These are phyloP conservation scores for Hipparchia semele DNA, from an alignment of 2,888 invertebrate species.

Conservation along the genomic window DNA sequence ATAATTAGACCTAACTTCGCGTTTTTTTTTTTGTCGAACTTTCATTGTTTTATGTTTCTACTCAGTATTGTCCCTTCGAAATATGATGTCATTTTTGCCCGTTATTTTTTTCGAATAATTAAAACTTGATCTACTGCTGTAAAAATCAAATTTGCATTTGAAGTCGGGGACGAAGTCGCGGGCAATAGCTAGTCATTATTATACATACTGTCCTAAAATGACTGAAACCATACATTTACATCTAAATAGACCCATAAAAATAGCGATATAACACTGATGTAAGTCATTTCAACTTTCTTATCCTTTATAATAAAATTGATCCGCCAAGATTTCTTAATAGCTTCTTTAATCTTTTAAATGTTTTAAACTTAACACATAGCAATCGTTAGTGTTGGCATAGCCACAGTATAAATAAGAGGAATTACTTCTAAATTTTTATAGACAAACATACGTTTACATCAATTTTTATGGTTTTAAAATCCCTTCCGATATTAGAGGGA, in stretches of 20 bases:
- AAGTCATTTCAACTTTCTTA: not conserved
- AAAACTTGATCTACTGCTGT: too few relatives aligned
- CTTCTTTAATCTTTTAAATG: slow-evolving; percentile 16
- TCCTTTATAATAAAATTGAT: slow-evolving; percentile 10
- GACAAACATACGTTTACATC: slow-evolving; percentile 32
- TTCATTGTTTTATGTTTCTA: too few relatives aligned
- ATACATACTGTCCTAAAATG: not conserved
- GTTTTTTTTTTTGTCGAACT: too few relatives aligned
- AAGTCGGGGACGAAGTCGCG: too few relatives aligned
- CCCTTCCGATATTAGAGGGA: slow-evolving; percentile 29
- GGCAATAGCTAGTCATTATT: not conserved
- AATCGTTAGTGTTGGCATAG: slow-evolving; percentile 3
- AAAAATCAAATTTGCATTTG: too few relatives aligned
- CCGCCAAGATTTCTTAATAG: slow-evolving; percentile 6
- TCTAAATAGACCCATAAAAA: not conserved
- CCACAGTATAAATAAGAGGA: slow-evolving; percentile 7
- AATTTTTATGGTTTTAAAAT: slow-evolving; percentile 34
- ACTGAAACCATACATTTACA: not conserved
- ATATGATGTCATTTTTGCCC: too few relatives aligned
- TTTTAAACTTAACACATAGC: slow-evolving; percentile 12
- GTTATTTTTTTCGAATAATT: too few relatives aligned
- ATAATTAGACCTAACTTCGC: too few relatives aligned
- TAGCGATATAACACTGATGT: not conserved
- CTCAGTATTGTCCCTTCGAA: too few relatives aligned
- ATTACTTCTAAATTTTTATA: slow-evolving; percentile 18